Evolutionary conservation across 2,888 invertebrate genomes (phyloP).

Genomic region (Hermodice carunculata): DNA sequence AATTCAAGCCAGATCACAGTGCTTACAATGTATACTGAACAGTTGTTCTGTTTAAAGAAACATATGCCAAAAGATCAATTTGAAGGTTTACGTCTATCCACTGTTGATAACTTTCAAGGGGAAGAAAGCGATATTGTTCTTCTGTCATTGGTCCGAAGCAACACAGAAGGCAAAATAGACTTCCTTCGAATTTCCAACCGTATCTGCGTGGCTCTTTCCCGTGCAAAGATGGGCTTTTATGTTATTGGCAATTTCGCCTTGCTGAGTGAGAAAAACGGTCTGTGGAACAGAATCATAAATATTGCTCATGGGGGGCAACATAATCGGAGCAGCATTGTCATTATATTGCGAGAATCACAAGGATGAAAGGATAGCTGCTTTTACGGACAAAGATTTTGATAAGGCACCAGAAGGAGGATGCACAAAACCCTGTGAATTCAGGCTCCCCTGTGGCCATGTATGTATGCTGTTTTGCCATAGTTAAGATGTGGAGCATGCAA

Average conservation of each 20-base stretch:
- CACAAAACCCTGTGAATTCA: constrained; percentile 72
- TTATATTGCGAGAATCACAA: constrained; percentile 57
- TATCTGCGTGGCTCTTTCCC: constrained; percentile 65
- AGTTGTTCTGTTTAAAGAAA: constrained; percentile 51
- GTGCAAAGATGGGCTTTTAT: constrained; percentile 65
- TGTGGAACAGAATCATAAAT: constrained; percentile 30
- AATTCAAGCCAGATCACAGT: constrained; percentile 56
- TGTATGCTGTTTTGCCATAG: constrained; percentile 77
- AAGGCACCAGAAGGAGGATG: constrained; percentile 74
- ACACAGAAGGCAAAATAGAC: constrained; percentile 56
- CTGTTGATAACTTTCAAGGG: constrained; percentile 65
- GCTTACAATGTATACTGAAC: constrained; percentile 65
- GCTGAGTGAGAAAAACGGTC: constrained; percentile 23
- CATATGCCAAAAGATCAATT: constrained; percentile 48
- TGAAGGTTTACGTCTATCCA: constrained; percentile 51
- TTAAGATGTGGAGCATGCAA: constrained; percentile 73
- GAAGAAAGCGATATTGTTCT: constrained; percentile 68
- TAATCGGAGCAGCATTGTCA: constrained; percentile 11
- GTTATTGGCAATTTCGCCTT: constrained; percentile 62
- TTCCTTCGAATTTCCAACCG: constrained; percentile 63
- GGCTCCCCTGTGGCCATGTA: constrained; percentile 76
- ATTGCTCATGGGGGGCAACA: not conserved
- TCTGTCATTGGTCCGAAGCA: constrained; percentile 66
- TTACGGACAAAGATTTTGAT: constrained; percentile 35
- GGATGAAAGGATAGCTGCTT: constrained; percentile 2